Evolutionary conservation across 2,113 vertebrate species (phyloP).

Genomic region (Saimiri boliviensis): DNA sequence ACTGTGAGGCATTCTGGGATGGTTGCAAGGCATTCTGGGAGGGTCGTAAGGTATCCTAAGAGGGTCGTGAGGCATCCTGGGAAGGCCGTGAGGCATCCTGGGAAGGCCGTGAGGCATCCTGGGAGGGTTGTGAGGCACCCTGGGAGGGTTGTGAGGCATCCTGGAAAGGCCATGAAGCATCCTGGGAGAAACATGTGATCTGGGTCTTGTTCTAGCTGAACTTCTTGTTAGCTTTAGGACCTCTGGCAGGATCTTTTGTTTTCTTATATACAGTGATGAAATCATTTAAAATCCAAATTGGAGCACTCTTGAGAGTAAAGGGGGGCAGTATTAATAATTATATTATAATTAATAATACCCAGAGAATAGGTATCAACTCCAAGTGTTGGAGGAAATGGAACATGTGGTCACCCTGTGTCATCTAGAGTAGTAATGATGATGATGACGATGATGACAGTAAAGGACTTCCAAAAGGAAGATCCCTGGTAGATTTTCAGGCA

Average conservation of each 20-base stretch:
- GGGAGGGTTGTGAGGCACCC: rapidly evolving
- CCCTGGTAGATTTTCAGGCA: not conserved
- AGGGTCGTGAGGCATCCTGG: not conserved
- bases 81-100: not conserved
- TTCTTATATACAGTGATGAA: not conserved
- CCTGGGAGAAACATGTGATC: not conserved
- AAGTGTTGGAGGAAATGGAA: not conserved
- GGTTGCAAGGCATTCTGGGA: too few relatives aligned
- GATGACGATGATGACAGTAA: not conserved
- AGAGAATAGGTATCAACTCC: not conserved
- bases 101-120: rapidly evolving
- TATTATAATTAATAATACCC: too few relatives aligned
- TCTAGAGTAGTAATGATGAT: not conserved
- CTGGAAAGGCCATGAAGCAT: too few relatives aligned
- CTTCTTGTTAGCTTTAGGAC: not conserved
- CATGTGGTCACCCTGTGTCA: not conserved
- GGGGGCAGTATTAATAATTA: not conserved
- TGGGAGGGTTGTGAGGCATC: too few relatives aligned
- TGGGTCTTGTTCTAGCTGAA: not conserved
- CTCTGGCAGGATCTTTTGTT: not conserved
- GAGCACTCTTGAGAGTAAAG: not conserved
- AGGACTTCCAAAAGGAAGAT: not conserved
- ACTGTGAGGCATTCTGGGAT: too few relatives aligned
- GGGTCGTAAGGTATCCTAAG: rapidly evolving
- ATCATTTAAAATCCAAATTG: not conserved